These are phyloP conservation scores for Eilema sororculum DNA, from an alignment of 2,888 invertebrate species.

Conservation along the genomic window DNA sequence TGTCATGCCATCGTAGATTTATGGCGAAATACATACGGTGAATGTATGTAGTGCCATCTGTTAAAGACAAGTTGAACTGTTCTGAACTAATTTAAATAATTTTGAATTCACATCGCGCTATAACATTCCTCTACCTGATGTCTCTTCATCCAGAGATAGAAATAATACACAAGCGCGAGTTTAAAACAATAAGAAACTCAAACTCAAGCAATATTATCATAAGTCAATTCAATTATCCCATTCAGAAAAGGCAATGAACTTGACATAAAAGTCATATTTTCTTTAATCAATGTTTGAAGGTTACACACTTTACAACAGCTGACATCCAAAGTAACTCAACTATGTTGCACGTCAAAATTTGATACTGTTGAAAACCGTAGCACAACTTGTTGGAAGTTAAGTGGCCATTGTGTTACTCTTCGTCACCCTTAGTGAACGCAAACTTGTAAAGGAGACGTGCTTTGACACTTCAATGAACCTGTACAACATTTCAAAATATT, in stretches of 20 bases:
- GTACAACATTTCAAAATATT: slow-evolving; percentile 26
- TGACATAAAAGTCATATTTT: background rate
- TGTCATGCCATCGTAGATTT: background rate
- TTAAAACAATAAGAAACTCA: background rate
- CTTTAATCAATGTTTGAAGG: background rate
- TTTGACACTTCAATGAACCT: slow-evolving; percentile 23
- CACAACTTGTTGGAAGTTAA: slow-evolving; percentile 34
- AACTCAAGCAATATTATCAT: background rate
- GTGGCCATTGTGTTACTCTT: slow-evolving; percentile 37
- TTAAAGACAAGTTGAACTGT: background rate
- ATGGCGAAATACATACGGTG: background rate
- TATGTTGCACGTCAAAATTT: slow-evolving; percentile 29
- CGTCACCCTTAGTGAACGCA: slow-evolving; percentile 19
- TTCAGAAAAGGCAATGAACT: background rate
- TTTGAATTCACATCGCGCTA: background rate
- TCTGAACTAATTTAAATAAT: background rate
- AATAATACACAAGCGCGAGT: background rate
- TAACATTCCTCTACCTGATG: background rate
- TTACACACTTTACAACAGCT: background rate
- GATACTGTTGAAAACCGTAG: slow-evolving; percentile 32
- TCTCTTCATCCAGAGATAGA: too few species aligned
- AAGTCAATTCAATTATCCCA: background rate
- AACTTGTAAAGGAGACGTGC: slow-evolving; percentile 25
- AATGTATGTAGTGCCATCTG: background rate
- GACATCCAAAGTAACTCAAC: slow-evolving; percentile 26